phyloP scores from a whole-genome alignment of 1,140 invertebrate species.

The Phymorhynchus buccinoides region DNA sequence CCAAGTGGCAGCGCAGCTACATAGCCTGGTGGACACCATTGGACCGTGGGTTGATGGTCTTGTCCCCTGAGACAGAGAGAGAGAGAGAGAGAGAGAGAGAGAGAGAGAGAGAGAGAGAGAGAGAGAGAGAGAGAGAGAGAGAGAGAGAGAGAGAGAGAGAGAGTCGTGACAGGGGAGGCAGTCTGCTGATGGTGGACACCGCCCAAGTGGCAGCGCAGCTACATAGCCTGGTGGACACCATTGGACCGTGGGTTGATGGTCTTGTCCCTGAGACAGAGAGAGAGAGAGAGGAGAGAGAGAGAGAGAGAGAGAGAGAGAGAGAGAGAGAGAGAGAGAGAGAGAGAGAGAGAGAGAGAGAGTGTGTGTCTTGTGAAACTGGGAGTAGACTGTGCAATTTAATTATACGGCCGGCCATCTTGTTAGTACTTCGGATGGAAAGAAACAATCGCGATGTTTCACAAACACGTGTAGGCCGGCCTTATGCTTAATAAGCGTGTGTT shows the following conservation, averaged over 20 bases:
- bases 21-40: background rate
- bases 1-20: background rate
- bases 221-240: no score
- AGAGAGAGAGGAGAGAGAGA: background rate
- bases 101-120: background rate
- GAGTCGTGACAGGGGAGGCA: background rate
- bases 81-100: background rate
- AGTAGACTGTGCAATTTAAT: no score
- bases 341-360: background rate
- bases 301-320: background rate
- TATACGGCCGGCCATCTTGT: no score
- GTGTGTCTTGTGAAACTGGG: background rate
- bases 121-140: background rate
- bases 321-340: background rate
- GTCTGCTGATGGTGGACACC: constrained; percentile 11
- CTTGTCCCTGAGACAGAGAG: no score
- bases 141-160: background rate
- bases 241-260: background rate
- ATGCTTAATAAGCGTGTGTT: no score
- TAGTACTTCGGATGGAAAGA: no score
- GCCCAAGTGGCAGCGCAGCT: background rate
- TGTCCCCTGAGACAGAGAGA: no score
- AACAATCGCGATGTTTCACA: no score
- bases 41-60: no score
- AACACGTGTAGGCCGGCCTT: no score